Base-by-base conservation (phyloP, 2,888 invertebrate species). In the Ectropis crepuscularia region DNA sequence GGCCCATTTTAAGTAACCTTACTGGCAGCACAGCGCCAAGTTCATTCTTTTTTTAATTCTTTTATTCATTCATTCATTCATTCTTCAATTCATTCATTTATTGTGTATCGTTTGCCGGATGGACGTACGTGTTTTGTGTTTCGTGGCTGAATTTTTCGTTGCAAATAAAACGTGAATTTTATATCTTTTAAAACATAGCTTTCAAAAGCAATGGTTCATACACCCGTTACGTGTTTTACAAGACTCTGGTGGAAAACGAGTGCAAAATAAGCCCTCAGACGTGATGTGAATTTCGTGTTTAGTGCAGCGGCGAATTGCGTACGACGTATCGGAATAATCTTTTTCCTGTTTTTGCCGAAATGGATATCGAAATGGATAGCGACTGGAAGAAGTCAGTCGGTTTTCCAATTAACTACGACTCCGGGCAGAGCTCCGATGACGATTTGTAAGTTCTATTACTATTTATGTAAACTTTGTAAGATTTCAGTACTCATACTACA, bases 331-430 rank as follows among this genome's bases (percentile, higher is more conserved):
- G 43, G 48, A 67, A 60, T 69, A 55, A 67, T 65, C 66, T 74
- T 28, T 72, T 72, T 74, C 67, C 67, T 66, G 67, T 69, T 71
- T 75, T 65, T 59, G 60, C 10, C 41, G 81, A 74, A 77, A 90
- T 91, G 90, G 86, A 85, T 75, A 69, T 78, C 63, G 82, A 84
- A 76, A 80, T 79, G 58, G 89, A 91, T 70, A 83, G 85, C 50
- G 92, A 93, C 68, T 94, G 94, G 93, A 94, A 92, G 77, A 87
- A 85, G 63, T 85, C 86, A 57, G 78, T 93, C 55, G 93, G 93
- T 8, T 90, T 93, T 66, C 86, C 90, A 51, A 93, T 93, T 61
- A 94, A 93, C 77, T 93, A 89, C 70, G 85, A 87, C 67, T 91
- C 93, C 5, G 88, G 83, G n/a, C 89, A 88, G 63, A 90, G 88